Evolutionary conservation across 2,888 invertebrate species (phyloP).

Genomic region (Smittia sp.): DNA sequence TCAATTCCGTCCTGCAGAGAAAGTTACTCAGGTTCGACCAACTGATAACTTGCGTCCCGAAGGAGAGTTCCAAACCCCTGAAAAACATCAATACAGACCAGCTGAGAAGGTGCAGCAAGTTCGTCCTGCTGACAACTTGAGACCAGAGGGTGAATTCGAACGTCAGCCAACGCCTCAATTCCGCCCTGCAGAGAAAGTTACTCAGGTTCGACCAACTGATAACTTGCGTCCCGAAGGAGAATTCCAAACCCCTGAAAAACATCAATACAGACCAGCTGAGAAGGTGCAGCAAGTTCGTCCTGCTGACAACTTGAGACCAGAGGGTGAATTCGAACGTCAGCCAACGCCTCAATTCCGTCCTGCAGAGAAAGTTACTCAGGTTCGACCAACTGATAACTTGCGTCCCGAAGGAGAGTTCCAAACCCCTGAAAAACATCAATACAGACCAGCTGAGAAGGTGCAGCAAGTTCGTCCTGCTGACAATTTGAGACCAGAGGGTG

Average conservation of each 20-base stretch:
- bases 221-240: constrained; percentile 58
- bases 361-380: constrained; percentile 56
- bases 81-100: constrained; percentile 50
- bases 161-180: constrained; percentile 48
- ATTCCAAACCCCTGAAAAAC: constrained; percentile 53
- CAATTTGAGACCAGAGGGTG: constrained; percentile 60
- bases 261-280: constrained; percentile 54
- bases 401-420: constrained; percentile 62
- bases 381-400: constrained; percentile 61
- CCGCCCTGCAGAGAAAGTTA: constrained; percentile 50
- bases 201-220: constrained; percentile 53
- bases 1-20: constrained; percentile 54
- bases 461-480: constrained; percentile 52
- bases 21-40: constrained; percentile 53
- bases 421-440: constrained; percentile 52
- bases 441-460: constrained; percentile 55
- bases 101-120: constrained; percentile 56
- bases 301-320: constrained; percentile 57
- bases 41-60: constrained; percentile 63
- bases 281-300: constrained; percentile 54
- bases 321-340: constrained; percentile 58
- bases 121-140: constrained; percentile 55
- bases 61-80: constrained; percentile 54
- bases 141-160: constrained; percentile 58
- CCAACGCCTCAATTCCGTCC: constrained; percentile 53